phyloP scores from a whole-genome alignment of 2,797 vertebrate species.

The Peromyscus nudipes region DNA sequence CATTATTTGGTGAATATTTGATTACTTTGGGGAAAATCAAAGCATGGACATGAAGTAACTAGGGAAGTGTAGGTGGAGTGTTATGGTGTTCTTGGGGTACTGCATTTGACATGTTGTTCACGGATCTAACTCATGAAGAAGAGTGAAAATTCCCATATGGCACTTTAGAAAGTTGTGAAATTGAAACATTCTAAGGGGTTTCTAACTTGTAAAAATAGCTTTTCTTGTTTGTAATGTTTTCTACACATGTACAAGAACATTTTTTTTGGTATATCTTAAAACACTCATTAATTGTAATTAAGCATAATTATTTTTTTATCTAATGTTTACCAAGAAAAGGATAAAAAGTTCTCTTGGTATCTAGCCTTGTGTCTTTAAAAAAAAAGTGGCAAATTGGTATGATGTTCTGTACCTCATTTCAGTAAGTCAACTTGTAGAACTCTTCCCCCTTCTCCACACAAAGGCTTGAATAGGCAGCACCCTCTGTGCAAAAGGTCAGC shows the following conservation, averaged over 20 bases:
- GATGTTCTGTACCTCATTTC: neutral
- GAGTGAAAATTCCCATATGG: neutral
- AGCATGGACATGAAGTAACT: neutral
- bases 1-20: neutral
- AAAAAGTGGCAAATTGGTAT: neutral
- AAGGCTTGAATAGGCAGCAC: neutral
- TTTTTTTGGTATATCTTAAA: neutral
- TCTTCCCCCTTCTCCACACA: neutral
- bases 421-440: neutral
- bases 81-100: neutral
- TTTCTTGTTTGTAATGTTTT: slow-evolving; percentile 20
- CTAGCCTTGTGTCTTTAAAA: neutral
- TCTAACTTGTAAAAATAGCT: slow-evolving; percentile 17
- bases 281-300: neutral
- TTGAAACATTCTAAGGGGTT: neutral
- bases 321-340: neutral
- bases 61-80: neutral
- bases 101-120: slow-evolving; percentile 12
- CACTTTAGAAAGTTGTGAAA: neutral
- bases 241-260: neutral
- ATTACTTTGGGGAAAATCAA: neutral
- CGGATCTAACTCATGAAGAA: neutral
- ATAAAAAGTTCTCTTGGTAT: neutral
- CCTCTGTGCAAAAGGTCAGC: neutral
- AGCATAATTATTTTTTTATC: neutral